Evolutionary conservation across 2,888 invertebrate genomes (phyloP), one percentile per base, ranked within the genome.

Genomic region (Himalopsyche kuldschensis): DNA sequence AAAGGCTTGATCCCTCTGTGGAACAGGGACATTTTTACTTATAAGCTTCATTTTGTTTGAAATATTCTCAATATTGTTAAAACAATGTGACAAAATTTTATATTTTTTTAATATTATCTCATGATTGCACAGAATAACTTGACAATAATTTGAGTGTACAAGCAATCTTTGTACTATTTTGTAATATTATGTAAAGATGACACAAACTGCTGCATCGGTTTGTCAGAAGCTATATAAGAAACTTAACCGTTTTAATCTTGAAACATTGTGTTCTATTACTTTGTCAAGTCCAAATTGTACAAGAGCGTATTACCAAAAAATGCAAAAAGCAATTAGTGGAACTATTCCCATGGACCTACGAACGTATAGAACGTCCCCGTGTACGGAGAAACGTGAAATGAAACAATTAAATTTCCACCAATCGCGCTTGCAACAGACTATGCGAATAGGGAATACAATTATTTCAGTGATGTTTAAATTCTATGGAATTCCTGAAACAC

Each of bases 381-480:
- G 3, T 6, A 55, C 55, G 55, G 55, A 69, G 69, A 75, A 47
- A 27, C 75, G 31, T 24, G 17, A 47, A 82, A 76, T 46, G 80
- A 79, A 84, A 80, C 82, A 77, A 82, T 82, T 84, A 81, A 76
- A 84, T 80, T 84, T 84, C 77, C 78, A 77, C 30, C 63, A 46
- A 75, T 75, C 15, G 30, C 20, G 69, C 24, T 55, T 55, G 69
- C 20, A 69, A 69, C 27, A 30, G 11, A 69, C 30, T 15, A 24
- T 63, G 30, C 69, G 69, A 69, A 69, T 69, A 15, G 69, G 69
- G 27, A 69, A 27, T 27, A 24, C 69, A 55, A 31, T 48, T 55
- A 55, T 55, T 55, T 24, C 55, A 55, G 55, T 55, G 55, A 24
- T 41, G 80, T 32, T 30, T 20, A 1, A 17, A 35, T 30, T 30